Base-by-base conservation (phyloP, 37 sponge, comb jelly and placozoan species). In the Halichondria panicea region DNA sequence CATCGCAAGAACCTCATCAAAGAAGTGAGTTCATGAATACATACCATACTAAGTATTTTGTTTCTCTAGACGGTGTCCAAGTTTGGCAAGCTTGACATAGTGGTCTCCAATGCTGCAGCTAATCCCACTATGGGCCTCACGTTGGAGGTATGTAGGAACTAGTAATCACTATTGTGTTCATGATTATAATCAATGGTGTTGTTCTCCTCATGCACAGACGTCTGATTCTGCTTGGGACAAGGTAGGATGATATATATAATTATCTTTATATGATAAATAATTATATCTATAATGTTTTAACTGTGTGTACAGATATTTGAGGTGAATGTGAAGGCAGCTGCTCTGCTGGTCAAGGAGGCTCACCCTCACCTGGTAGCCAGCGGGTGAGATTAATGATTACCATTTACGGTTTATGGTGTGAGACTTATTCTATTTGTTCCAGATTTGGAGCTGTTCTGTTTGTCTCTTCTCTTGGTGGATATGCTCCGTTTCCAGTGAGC, bases 91-190 rank as follows among this genome's bases (percentile, higher is more conserved):
- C 55, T 98, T 25, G 96, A 98, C 55, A 95, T 98, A n/a, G 39
- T 98, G 45, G 94, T 98, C n/a, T 95, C 96, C 55, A 98, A 98
- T 78, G 99, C 94, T 40, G 96, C 93, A 27, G 93, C 87, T 30
- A 98, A 93, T 68, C 99, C 99, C n/a, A 38, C 74, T 18, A 73
- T 88, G 67, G 99, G 99, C 22, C 86, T 73, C 18, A 87, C 88
- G 19, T 45, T 94, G 24, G 85, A 90, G 31, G 87, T 78, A 39
- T 3, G 33, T 21, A 34, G n/a, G n/a, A n/a, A n/a, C n/a, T n/a
- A n/a, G n/a, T n/a, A n/a, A n/a, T n/a, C n/a, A n/a, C n/a, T n/a
- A n/a, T n/a, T n/a, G n/a, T n/a, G n/a, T n/a, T n/a, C n/a, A n/a
- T n/a, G n/a, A n/a, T 5, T 1, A 59, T 21, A 25, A 1, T 43